Base-by-base conservation (phyloP, 35 echinoderm and acorn worm species). In the Heliocidaris erythrogramma region DNA sequence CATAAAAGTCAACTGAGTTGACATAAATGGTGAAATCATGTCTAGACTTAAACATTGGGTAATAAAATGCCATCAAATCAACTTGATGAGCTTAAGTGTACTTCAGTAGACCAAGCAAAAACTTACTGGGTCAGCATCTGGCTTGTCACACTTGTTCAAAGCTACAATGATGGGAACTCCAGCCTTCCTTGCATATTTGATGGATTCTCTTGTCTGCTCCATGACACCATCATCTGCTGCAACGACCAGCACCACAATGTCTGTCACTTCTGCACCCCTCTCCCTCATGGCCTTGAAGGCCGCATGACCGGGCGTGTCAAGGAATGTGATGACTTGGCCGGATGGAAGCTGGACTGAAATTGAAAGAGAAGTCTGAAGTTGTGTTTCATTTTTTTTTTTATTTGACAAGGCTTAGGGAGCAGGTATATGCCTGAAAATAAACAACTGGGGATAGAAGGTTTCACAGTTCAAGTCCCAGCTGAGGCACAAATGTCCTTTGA, bases 221-320 rank as follows among this genome's bases (percentile, higher is more conserved):
- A 99, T 99, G 32, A 99, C 97, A 49, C 97, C 96, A 96, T 99
- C 98, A 87, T 99, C 98, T 50, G 98, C 98, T 86, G 98, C 98
- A 29, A 99, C 98, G 13, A 99, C 98, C 42, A 99, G 85, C 13
- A 97, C 90, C 52, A 99, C 97, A 60, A 99, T 99, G 84, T 99
- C 98, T 0, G 98, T 99, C 30, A 99, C 96, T 61, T 97, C 96
- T 42, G 98, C 98, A 16, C 98, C 98, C 49, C 98, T 94, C 50
- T 97, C 97, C 53, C 98, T 89, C 98, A 99, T 99, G 2, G 97
- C 94, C 52, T 95, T 96, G 94, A 99, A 99, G 49, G 98, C 98
- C 13, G 98, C 98, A 89, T 99, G 97, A 60, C 98, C 97, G 48
- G 98, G 98, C 9, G 98, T 99, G 93, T 99, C 98, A 27, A 99